These are phyloP conservation scores for Clistopyga incitator DNA, from an alignment of 2,888 invertebrate species.

Conservation along the genomic window DNA sequence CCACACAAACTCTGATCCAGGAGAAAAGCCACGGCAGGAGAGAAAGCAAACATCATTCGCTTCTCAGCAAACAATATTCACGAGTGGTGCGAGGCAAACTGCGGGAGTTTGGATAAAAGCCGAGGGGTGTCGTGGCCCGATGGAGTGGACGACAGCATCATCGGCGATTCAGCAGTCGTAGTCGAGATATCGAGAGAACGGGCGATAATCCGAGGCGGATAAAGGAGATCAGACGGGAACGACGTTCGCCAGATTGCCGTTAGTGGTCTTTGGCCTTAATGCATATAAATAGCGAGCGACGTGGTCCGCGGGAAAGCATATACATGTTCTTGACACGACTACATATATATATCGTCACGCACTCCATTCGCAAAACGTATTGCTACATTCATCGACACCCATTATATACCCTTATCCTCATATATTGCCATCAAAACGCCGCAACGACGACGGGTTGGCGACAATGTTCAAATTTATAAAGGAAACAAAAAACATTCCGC, in stretches of 20 bases:
- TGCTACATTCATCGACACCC: constrained; percentile 18
- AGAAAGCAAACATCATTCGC: constrained; percentile 19
- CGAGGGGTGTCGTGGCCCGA: constrained; percentile 32
- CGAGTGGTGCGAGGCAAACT: constrained; percentile 20
- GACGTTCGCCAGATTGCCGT: constrained; percentile 61
- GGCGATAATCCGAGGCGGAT: constrained; percentile 64
- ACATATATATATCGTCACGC: neutral
- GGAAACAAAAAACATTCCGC: constrained; percentile 9
- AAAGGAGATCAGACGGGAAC: constrained; percentile 64
- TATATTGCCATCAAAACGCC: constrained; percentile 32
- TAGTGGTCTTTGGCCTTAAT: constrained; percentile 67
- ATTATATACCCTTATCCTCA: constrained; percentile 21
- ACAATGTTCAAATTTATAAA: constrained; percentile 17
- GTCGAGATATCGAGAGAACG: constrained; percentile 26
- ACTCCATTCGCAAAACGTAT: constrained; percentile 2
- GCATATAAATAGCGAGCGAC: constrained; percentile 62
- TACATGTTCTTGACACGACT: constrained; percentile 8
- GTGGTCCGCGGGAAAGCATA: constrained; percentile 34
- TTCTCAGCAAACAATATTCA: constrained; percentile 41
- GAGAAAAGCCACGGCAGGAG: neutral
- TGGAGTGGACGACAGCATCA: constrained; percentile 38
- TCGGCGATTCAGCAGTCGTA: constrained; percentile 50
- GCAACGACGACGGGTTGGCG: constrained; percentile 24
- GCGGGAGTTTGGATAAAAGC: constrained; percentile 40
- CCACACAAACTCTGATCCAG: constrained; percentile 23